Conservation (phyloP, 2,888 invertebrate species). For the Chirona hameri region DNA sequence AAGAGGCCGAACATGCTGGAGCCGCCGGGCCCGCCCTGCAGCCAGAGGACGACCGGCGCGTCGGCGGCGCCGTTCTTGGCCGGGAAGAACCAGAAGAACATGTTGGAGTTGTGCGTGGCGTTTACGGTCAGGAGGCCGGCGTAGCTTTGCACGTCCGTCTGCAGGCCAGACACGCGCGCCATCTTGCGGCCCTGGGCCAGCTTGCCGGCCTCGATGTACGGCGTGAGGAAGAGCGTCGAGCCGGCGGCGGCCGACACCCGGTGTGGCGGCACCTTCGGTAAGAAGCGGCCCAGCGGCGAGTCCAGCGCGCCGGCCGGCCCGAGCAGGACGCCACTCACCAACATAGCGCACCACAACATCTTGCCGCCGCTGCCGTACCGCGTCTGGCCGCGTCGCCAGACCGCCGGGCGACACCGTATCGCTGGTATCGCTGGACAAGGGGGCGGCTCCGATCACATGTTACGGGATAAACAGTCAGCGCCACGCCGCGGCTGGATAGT, state of each 20-base stretch:
- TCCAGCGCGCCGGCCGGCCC: not conserved
- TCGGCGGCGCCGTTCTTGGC: slow-evolving; percentile 52
- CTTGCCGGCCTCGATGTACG: slow-evolving; percentile 65
- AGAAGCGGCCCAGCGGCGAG: not conserved
- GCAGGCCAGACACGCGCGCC: not conserved
- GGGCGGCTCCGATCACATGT: no score
- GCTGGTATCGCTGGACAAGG: no score
- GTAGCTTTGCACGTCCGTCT: slow-evolving; percentile 55
- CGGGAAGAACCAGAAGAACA: slow-evolving; percentile 92
- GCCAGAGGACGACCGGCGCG: slow-evolving; percentile 74
- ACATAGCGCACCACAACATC: not conserved
- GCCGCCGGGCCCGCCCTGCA: slow-evolving; percentile 78
- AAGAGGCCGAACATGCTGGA: slow-evolving; percentile 75
- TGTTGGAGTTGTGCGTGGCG: slow-evolving; percentile 68
- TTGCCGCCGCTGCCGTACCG: not conserved
- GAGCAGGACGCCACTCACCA: not conserved
- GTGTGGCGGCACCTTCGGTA: not conserved
- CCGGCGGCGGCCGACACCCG: slow-evolving; percentile 48
- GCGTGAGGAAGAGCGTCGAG: slow-evolving; percentile 70
- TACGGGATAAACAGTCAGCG: not conserved
- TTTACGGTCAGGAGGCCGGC: slow-evolving; percentile 83
- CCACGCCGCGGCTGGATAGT: not conserved
- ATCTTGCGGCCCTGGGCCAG: not conserved
- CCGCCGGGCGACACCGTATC: no score
- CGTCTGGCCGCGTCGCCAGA: not conserved